Evolutionary conservation across 2,888 invertebrate species (phyloP), one percentile per base, ranked within the genome.

Genomic region (Bugulina stolonifera): DNA sequence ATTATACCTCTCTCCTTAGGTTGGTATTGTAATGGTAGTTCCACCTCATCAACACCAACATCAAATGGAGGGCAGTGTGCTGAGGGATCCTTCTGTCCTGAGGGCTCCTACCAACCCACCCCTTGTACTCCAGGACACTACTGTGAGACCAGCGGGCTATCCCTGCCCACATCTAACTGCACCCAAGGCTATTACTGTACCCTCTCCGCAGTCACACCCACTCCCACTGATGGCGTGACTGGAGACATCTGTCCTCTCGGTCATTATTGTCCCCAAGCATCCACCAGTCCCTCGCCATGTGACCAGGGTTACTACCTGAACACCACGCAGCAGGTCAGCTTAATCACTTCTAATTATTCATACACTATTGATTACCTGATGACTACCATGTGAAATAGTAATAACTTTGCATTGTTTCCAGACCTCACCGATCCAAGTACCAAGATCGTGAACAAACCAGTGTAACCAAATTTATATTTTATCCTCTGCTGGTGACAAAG

Each of bases 201-300:
- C 18, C 74, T 78, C 14, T 73, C 76, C 57, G 79, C 82, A 5
- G 73, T 73, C 27, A 74, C 58, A 1, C 71, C 77, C 25, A 77
- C 76, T 1, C 82, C 82, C 18, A 76, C 76, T 27, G 80, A 81
- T 73, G 78, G 76, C 32, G 71, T 69, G 1, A 81, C 80, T 10
- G 82, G 82, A 1, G 76, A 80, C 72, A 72, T 79, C 10, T 82
- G 82, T 74, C 81, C 81, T 18, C 77, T 77, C 25, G 81, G 81
- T 55, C 78, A 80, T 73, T 82, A 78, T 74, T 82, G 82, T 72
- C 80, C 81, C n/a, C 72, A 69, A 5, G 79, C 78, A 3, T 79
- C 77, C 69, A 69, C 75, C 2, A 73, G 69, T 3, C 72, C 76
- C 2, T 73, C 54, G 3, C 76, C 80, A 0, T 82, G 82, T 72